Evolutionary conservation across 2,113 vertebrate species (phyloP).

Genomic region (Nanorana parkeri): DNA sequence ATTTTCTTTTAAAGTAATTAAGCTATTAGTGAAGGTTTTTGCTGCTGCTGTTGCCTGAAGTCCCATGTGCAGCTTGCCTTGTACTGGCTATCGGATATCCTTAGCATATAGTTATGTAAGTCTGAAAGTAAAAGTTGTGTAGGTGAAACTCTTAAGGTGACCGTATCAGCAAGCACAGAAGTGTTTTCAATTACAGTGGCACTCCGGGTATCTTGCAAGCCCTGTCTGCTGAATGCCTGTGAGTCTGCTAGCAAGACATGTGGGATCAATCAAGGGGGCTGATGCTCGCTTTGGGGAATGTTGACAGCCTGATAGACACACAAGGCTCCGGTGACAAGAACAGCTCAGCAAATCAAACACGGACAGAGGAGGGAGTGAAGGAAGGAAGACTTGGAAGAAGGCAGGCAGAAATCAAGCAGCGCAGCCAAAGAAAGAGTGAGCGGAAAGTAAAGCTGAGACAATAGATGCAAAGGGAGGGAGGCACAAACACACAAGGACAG

Average conservation of each 20-base stretch:
- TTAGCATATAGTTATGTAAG: neutral
- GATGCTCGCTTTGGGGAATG: slow-evolving; percentile 80
- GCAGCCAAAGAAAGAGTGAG: slow-evolving; percentile 31
- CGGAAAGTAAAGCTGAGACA: slow-evolving; percentile 24
- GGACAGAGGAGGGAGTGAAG: slow-evolving; percentile 64
- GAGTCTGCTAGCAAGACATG: slow-evolving; percentile 74
- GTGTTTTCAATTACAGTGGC: slow-evolving; percentile 76
- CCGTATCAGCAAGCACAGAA: slow-evolving; percentile 34
- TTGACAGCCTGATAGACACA: slow-evolving; percentile 82
- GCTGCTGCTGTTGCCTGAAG: no score
- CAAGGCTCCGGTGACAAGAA: slow-evolving; percentile 76
- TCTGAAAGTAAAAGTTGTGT: slow-evolving; percentile 29
- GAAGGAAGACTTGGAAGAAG: slow-evolving; percentile 57
- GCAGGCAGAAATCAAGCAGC: slow-evolving; percentile 32
- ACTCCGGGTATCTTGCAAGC: slow-evolving; percentile 73
- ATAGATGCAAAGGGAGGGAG: slow-evolving; percentile 64
- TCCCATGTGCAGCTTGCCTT: no score
- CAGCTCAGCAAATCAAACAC: slow-evolving; percentile 72
- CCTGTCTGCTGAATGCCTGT: slow-evolving; percentile 65
- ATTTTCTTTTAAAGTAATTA: no score
- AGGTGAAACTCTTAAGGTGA: slow-evolving; percentile 55
- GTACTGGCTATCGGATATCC: no score
- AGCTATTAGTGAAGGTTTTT: no score
- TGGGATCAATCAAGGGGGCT: slow-evolving; percentile 83
- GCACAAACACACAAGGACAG: slow-evolving; percentile 58